phyloP scores from a whole-genome alignment of 2,888 invertebrate genomes.

The Latrodectus elegans region DNA sequence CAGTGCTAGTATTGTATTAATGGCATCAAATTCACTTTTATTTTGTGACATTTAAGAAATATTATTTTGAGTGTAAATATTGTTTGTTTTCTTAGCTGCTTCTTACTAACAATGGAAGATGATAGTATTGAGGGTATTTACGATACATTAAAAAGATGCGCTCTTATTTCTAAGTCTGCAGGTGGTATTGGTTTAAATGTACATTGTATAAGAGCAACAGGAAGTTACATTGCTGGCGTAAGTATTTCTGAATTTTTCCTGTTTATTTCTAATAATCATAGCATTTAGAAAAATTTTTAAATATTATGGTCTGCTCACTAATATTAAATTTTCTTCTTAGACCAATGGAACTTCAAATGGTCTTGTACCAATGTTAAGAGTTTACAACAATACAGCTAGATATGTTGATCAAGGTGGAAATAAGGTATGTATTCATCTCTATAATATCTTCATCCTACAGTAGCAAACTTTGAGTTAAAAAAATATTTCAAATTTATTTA shows the following conservation, averaged over 20 bases:
- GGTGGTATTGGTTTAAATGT: constrained; percentile 98
- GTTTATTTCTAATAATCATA: neutral
- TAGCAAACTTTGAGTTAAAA: no score
- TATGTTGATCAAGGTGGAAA: constrained; percentile 99
- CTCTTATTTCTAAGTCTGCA: constrained; percentile 95
- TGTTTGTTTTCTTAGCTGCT: constrained; percentile 81
- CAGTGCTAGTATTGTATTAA: no score
- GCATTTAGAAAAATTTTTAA: neutral
- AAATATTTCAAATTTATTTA: neutral
- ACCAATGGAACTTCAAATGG: constrained; percentile 97
- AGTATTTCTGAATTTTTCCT: constrained; percentile 57
- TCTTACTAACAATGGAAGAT: constrained; percentile 92
- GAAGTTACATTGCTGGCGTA: constrained; percentile 89
- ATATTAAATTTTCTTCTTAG: constrained; percentile 70
- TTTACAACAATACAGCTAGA: constrained; percentile 95
- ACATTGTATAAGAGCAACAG: constrained; percentile 94
- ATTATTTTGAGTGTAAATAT: neutral
- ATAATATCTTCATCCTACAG: neutral
- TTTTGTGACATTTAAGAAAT: neutral
- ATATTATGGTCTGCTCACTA: neutral
- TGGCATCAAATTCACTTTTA: neutral
- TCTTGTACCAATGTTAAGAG: constrained; percentile 94
- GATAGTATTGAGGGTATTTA: constrained; percentile 98
- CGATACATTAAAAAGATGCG: constrained; percentile 92
- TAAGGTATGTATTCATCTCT: constrained; percentile 78